Base-by-base conservation (phyloP, 2,797 vertebrate species). In the Toxotes lorentzi region DNA sequence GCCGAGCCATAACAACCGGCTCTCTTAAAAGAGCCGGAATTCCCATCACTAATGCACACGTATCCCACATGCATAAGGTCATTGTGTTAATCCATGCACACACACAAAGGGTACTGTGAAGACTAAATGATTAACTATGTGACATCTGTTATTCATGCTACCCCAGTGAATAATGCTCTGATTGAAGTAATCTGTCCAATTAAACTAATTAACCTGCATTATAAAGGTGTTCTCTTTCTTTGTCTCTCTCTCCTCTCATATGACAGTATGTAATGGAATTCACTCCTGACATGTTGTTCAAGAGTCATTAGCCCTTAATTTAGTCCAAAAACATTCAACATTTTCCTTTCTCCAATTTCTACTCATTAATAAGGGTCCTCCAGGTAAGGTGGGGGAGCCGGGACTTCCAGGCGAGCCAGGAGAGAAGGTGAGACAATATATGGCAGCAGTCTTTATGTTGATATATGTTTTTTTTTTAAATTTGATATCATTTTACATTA, bases 351-450 rank as follows among this genome's bases (percentile, higher is more conserved):
- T 19, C 43, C n/a, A 27, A 57, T 57, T 60, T 72, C 80, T 74
- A 2, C 24, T 32, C 72, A 30, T 78, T 91, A 62, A 58, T 91
- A 93, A 97, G 95, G 96, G 85, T 88, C 95, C 95, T 76, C 88
- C 92, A 56, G 95, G 95, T 47, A 95, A 94, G 59, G 59, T 86
- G 69, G 95, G 94, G 19, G 95, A 96, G 77, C 87, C 88, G 51
- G 95, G 95, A 64, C 86, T 95, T 27, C 83, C 91, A 56, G 95
- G 95, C 12, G 95, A 96, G 85, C 76, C 88, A 53, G 98, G 98
- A 35, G 95, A 97, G 93, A 99, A 99, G 97, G 98, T 99, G 86
- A 94, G 83, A 51, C 12, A 38, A 17, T n/a, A 68, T 66, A 32
- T n/a, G 43, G 61, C 66, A 75, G 17, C 35, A 40, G 4, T 65